Conservation (phyloP, 2,113 vertebrate genomes). For the Hipposideros armiger region DNA sequence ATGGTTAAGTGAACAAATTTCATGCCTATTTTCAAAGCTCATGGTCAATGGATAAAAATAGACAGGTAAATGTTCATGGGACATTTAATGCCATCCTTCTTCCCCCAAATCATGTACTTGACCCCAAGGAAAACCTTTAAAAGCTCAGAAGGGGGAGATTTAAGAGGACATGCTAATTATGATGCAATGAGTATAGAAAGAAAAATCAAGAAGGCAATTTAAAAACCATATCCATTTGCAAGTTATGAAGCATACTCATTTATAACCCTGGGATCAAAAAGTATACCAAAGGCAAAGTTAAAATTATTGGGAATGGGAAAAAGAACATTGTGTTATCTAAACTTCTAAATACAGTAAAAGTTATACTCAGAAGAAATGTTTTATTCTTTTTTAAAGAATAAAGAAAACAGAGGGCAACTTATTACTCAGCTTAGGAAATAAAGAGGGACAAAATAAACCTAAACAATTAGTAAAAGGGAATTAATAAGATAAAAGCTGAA, state of each 20-base stretch:
- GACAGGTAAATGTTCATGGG: neutral
- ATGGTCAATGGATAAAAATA: neutral
- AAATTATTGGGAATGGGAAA: constrained; percentile 10
- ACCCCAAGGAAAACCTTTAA: neutral
- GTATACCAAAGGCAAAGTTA: constrained; percentile 7
- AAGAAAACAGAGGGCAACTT: neutral
- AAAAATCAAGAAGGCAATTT: neutral
- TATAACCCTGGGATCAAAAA: neutral
- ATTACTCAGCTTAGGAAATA: constrained; percentile 3
- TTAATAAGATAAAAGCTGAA: constrained; percentile 33
- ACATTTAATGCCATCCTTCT: neutral
- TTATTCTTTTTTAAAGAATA: constrained; percentile 38
- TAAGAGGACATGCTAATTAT: neutral
- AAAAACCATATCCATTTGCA: neutral
- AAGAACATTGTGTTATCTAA: neutral
- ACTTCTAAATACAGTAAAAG: neutral
- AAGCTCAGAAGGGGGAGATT: neutral
- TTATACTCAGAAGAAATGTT: neutral
- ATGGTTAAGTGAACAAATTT: neutral
- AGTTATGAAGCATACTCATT: neutral
- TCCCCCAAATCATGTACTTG: neutral
- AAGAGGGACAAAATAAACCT: neutral
- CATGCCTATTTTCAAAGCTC: neutral
- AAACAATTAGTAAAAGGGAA: neutral
- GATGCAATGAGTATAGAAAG: neutral